Evolutionary conservation across 2,113 vertebrate genomes (phyloP).

Genomic region (Corythaixoides concolor): DNA sequence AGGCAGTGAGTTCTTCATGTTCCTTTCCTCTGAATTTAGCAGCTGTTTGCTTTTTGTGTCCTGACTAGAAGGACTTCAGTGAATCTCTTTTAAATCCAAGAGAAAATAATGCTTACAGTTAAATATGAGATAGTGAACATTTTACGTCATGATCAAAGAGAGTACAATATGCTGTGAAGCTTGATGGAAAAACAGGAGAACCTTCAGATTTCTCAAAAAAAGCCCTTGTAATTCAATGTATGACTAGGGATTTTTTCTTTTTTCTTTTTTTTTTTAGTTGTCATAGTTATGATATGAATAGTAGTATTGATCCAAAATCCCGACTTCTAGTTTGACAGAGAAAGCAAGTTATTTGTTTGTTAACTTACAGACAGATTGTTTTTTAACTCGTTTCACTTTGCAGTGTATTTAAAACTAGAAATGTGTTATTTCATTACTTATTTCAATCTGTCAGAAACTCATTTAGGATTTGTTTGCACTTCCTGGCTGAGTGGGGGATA

Average conservation of each 20-base stretch:
- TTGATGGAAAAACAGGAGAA: background rate
- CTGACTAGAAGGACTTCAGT: background rate
- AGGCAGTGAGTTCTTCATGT: fast-evolving
- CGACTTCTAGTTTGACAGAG: background rate
- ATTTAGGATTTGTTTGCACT: background rate
- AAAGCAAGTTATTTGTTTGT: background rate
- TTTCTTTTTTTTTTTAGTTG: background rate
- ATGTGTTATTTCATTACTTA: background rate
- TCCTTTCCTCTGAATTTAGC: background rate
- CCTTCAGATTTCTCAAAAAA: background rate
- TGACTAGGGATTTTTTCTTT: background rate
- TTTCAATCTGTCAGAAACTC: background rate
- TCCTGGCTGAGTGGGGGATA: background rate
- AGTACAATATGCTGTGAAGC: fast-evolving
- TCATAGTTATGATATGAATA: background rate
- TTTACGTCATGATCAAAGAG: background rate
- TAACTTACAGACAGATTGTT: background rate
- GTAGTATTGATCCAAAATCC: background rate
- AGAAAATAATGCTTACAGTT: background rate
- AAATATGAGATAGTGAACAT: fast-evolving
- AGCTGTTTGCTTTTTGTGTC: background rate
- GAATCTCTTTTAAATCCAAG: background rate
- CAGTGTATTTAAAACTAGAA: background rate
- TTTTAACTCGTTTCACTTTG: background rate
- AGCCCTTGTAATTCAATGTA: fast-evolving